A percentile compares a stretch with the other conserved stretches of the same genome.
These are phyloP conservation scores for Drosophila meridiana DNA, from an alignment of 2,888 invertebrate species.

Conservation along the genomic window DNA sequence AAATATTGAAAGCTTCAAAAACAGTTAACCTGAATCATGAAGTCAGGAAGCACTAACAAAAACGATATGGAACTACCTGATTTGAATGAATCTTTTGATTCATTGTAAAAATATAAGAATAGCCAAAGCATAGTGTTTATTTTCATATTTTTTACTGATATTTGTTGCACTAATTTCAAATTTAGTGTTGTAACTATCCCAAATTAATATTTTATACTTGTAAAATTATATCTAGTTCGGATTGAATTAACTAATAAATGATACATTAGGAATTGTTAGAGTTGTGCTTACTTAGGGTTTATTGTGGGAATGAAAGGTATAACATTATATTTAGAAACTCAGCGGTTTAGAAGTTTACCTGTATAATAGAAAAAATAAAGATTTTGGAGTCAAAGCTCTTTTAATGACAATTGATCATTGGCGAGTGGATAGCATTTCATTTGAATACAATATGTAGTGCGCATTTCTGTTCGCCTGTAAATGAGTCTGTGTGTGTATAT, in stretches of 20 bases:
- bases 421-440: conserved; percentile 83
- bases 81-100: too few species aligned
- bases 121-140: not conserved
- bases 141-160: not conserved
- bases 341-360: conserved; percentile 19
- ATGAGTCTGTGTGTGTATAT: not conserved
- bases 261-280: conserved; percentile 1
- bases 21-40: too few species aligned
- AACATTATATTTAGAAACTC: conserved; percentile 2
- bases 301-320: conserved; percentile 15
- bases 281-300: not conserved
- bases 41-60: too few species aligned
- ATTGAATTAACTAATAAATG: conserved; percentile 5
- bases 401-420: conserved; percentile 84
- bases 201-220: too few species aligned
- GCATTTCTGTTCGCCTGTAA: conserved; percentile 33
- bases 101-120: too few species aligned
- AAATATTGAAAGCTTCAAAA: too few species aligned
- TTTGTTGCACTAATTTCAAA: not conserved
- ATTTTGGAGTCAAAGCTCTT: conserved; percentile 82
- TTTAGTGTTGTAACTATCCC: too few species aligned
- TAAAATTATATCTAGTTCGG: not conserved
- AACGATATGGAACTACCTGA: too few species aligned
- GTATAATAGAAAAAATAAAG: conserved; percentile 42
- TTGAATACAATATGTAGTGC: conserved; percentile 77